Conservation (phyloP, 2,888 invertebrate genomes). For the Lypha dubia region DNA sequence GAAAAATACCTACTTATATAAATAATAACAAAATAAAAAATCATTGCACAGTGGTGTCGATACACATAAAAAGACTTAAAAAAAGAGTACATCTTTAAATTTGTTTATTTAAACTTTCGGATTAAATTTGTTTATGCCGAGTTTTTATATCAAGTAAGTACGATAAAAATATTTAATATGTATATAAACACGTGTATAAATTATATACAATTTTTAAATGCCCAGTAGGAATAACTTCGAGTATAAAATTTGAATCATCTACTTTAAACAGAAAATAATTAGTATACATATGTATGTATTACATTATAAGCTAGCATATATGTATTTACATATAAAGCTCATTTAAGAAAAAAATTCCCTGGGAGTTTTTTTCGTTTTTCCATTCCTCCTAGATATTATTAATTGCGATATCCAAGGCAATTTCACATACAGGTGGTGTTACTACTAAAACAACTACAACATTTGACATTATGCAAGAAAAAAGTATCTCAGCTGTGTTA, state of each 20-base stretch:
- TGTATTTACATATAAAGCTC: too few species aligned
- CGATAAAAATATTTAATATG: too few species aligned
- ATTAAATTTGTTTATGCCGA: conserved; percentile 59
- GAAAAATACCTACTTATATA: conserved; percentile 35
- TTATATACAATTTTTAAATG: neutral
- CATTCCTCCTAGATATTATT: too few species aligned
- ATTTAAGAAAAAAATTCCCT: too few species aligned
- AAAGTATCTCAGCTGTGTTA: too few species aligned
- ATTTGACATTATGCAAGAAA: too few species aligned
- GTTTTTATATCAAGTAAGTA: conserved; percentile 54
- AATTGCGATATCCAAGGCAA: too few species aligned
- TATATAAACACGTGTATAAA: too few species aligned
- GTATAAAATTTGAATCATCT: neutral
- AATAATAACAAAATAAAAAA: neutral
- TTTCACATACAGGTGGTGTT: too few species aligned
- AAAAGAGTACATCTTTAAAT: neutral
- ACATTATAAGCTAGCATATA: neutral
- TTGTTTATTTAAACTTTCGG: neutral
- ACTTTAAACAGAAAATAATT: too few species aligned
- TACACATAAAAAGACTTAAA: neutral
- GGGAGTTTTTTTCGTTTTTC: too few species aligned
- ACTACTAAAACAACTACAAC: too few species aligned
- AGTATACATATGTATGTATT: neutral
- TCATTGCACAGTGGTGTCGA: conserved; percentile 31
- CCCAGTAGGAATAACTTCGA: conserved; percentile 43